These are phyloP conservation scores for Distichodus sexfasciatus DNA, from an alignment of 2,797 vertebrate species.

Conservation along the genomic window DNA sequence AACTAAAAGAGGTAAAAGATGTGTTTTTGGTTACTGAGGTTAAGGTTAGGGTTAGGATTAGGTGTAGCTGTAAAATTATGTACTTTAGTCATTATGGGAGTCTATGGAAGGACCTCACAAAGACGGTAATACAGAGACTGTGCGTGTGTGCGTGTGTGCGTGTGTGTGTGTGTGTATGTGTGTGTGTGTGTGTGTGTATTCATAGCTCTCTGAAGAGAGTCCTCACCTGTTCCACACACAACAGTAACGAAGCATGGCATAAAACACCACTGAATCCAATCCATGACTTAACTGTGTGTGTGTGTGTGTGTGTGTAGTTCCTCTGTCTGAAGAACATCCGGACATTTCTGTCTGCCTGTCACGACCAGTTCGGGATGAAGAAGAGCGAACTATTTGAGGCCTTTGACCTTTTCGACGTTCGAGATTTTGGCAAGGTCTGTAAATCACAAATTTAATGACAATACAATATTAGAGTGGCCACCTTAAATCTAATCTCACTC, in stretches of 20 bases:
- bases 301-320: constrained; percentile 69
- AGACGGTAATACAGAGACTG: too few species aligned
- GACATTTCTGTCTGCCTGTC: constrained; percentile 81
- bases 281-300: background rate
- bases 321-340: constrained; percentile 92
- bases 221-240: too few species aligned
- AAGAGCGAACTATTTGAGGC: constrained; percentile 87
- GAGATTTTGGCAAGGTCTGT: constrained; percentile 88
- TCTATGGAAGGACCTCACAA: too few species aligned
- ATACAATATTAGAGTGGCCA: background rate
- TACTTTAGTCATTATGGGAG: too few species aligned
- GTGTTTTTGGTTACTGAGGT: too few species aligned
- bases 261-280: too few species aligned
- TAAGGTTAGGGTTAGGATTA: too few species aligned
- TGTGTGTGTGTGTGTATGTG: constrained; percentile 16
- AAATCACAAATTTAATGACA: background rate
- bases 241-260: too few species aligned
- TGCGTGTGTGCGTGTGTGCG: constrained; percentile 20
- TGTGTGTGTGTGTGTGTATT: constrained; percentile 36
- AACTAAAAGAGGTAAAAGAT: too few species aligned
- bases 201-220: too few species aligned
- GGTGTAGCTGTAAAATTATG: too few species aligned
- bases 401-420: constrained; percentile 89
- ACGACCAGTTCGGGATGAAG: constrained; percentile 80
- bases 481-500: background rate